Base-by-base conservation (phyloP, 2,113 vertebrate genomes). In the Prolemur simus region DNA sequence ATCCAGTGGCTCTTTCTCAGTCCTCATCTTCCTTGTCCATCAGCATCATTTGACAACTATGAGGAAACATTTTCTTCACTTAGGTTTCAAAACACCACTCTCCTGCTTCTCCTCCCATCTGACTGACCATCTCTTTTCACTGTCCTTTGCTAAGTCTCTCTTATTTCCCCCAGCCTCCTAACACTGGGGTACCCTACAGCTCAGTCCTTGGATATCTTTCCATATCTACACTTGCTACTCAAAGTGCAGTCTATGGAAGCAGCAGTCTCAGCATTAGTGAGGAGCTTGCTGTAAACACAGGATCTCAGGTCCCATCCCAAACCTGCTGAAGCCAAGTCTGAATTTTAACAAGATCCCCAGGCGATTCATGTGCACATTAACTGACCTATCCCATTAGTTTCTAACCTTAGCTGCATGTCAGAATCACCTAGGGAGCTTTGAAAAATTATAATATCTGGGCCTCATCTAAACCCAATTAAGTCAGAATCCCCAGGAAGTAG, bases 381-480 rank as follows among this genome's bases (percentile, higher is more conserved):
- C 49, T 96, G 69, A 60, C 21, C 21, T 45, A 54, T 4, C 17
- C 56, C 20, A 82, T 63, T 82, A 64, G 87, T 82, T 81, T 32
- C 56, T 87, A 82, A 64, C 45, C 66, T 82, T 82, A 66, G 56
- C 32, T 64, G 37, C 17, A 64, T 10, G 34, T 82, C 76, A 82
- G 32, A 92, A 56, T 74, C 42, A 60, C 60, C 52, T n/a, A 52
- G 34, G 23, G 71, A 71, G 52, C 81, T 71, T 87, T 91, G 68
- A 88, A 77, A 89, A 69, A 27, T 71, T 52, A n/a, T 42, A 13
- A 6, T 54, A 6, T 63, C n/a, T 64, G 29, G 52, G 42, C 45
- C 27, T 88, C 20, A 92, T 49, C 49, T 25, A 78, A 89, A 78
- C n/a, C 64, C 69, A 89, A 89, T 93, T 89, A 93, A 54, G 32